phyloP scores from a whole-genome alignment of 2,888 invertebrate genomes.

The Didymodactylos carnosus region DNA sequence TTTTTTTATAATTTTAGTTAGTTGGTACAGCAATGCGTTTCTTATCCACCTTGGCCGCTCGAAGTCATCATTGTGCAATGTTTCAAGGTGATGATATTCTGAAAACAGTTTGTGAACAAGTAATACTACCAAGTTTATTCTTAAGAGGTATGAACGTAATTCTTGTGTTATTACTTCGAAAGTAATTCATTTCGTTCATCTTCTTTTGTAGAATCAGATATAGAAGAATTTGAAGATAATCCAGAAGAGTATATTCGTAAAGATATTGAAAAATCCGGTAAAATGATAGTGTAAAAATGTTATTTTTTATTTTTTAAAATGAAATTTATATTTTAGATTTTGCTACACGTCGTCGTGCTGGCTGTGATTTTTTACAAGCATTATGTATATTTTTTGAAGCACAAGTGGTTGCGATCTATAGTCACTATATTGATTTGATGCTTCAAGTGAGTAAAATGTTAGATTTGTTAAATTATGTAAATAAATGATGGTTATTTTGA shows the following conservation, averaged over 20 bases:
- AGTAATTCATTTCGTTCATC: background rate
- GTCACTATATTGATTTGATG: constrained; percentile 2
- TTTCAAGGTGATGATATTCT: constrained; percentile 71
- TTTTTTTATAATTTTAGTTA: constrained; percentile 44
- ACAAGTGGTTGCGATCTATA: constrained; percentile 22
- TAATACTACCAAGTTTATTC: constrained; percentile 94
- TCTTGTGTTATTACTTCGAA: background rate
- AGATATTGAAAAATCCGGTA: constrained; percentile 75
- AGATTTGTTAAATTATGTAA: background rate
- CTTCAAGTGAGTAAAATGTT: background rate
- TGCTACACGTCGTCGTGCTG: constrained; percentile 79
- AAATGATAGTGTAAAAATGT: too few species aligned
- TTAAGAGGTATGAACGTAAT: constrained; percentile 50
- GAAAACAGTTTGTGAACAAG: constrained; percentile 79
- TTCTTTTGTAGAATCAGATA: constrained; percentile 45
- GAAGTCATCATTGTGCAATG: constrained; percentile 60
- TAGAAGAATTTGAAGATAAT: constrained; percentile 89
- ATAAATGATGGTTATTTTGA: background rate
- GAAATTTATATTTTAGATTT: constrained; percentile 40
- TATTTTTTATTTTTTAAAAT: background rate
- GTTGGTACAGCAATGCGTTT: constrained; percentile 89
- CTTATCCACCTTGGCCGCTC: constrained; percentile 74
- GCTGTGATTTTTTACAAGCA: constrained; percentile 83
- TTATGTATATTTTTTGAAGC: constrained; percentile 50
- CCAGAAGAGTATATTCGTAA: constrained; percentile 86